Evolutionary conservation across 2,797 vertebrate species (phyloP).

Genomic region (Ataeniobius toweri): DNA sequence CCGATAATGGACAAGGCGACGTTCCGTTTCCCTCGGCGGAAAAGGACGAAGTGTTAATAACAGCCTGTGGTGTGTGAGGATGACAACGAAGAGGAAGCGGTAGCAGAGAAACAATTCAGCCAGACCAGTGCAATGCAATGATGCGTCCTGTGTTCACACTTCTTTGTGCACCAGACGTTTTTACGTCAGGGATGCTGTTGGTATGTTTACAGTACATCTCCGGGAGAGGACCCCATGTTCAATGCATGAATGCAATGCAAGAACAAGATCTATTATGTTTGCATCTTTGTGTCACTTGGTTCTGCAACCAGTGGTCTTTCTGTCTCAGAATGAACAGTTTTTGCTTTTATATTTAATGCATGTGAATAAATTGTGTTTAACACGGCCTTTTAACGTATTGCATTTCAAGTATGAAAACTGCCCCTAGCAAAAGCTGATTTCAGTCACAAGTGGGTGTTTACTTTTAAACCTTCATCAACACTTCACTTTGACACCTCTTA

Average conservation of each 20-base stretch:
- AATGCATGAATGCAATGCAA: not conserved
- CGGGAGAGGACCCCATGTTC: not conserved
- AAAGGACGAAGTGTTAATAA: constrained; percentile 17
- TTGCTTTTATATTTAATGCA: not conserved
- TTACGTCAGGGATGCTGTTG: not conserved
- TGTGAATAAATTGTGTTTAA: not conserved
- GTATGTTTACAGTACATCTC: constrained; percentile 38
- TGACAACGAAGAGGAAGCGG: constrained; percentile 54
- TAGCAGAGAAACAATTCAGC: constrained; percentile 16
- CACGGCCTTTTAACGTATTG: not conserved
- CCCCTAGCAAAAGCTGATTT: not conserved
- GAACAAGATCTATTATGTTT: not conserved
- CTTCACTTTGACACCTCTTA: no score
- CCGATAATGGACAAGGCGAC: constrained; percentile 26
- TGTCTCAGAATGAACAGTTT: not conserved
- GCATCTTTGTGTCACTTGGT: not conserved
- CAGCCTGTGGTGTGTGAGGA: constrained; percentile 7
- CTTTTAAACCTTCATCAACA: not conserved
- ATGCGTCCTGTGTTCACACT: not conserved
- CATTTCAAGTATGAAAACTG: not conserved
- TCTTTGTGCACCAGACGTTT: no score
- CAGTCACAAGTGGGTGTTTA: not conserved
- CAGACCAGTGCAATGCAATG: not conserved
- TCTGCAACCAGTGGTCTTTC: not conserved
- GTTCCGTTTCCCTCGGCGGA: not conserved